Percentiles rank a stretch among this genome's conserved stretches.
These are phyloP conservation scores for Diaperis boleti DNA, from an alignment of 2,888 invertebrate genomes.

Conservation along the genomic window DNA sequence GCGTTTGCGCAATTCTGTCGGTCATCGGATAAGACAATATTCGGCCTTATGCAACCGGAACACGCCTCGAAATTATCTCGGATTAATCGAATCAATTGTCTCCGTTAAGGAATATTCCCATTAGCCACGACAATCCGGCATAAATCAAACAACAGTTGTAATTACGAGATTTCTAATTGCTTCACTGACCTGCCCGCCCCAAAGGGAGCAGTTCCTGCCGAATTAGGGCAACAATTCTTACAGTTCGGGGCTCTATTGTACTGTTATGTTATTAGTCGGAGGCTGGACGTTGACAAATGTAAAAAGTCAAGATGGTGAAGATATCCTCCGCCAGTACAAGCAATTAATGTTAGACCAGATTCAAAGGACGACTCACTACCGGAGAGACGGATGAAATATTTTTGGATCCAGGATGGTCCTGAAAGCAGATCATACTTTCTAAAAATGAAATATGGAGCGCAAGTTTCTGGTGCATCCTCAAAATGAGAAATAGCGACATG, in stretches of 20 bases:
- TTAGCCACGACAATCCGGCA: conserved; percentile 27
- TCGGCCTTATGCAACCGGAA: conserved; percentile 21
- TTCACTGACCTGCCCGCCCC: conserved; percentile 15
- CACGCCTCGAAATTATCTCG: conserved; percentile 37
- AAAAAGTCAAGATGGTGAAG: conserved; percentile 22
- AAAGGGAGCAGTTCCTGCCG: conserved; percentile 1
- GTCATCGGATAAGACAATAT: conserved; percentile 8
- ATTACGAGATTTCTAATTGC: conserved; percentile 39
- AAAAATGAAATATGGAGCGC: no score
- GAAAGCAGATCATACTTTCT: no score
- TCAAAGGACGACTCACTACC: conserved; percentile 15
- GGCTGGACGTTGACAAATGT: conserved; percentile 24
- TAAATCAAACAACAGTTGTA: conserved; percentile 30
- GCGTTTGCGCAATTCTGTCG: conserved; percentile 18
- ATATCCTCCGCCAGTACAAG: conserved; percentile 12
- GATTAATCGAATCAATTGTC: conserved; percentile 41
- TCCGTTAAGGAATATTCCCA: conserved; percentile 48
- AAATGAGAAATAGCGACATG: background rate
- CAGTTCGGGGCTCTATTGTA: background rate
- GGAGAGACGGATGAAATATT: background rate
- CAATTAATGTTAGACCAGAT: conserved; percentile 16
- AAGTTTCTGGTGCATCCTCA: background rate
- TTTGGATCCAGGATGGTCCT: no score
- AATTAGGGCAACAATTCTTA: conserved; percentile 4
- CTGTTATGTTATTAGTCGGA: conserved; percentile 16